These are phyloP conservation scores for Styela clava DNA, from an alignment of 23 tunicate genomes.

Conservation along the genomic window DNA sequence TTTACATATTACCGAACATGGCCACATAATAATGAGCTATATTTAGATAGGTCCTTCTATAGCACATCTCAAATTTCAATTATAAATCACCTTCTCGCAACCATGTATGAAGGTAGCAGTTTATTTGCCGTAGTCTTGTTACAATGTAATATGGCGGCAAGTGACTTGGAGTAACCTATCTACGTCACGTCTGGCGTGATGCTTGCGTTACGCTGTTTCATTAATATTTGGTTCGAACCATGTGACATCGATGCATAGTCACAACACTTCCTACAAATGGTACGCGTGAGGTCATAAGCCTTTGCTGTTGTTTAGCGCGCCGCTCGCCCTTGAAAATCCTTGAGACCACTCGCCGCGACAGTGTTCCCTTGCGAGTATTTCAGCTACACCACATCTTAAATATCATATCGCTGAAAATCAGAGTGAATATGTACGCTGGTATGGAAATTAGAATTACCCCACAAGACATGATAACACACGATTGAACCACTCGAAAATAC, in stretches of 20 bases:
- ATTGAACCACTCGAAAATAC: neutral
- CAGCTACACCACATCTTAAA: too few relatives aligned
- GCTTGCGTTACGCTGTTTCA: neutral
- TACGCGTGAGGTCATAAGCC: neutral
- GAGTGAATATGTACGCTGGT: neutral
- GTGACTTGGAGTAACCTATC: slow-evolving; percentile 16
- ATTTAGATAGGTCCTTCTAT: too few relatives aligned
- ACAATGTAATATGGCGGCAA: neutral
- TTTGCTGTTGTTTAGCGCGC: neutral
- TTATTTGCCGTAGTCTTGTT: too few relatives aligned
- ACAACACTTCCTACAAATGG: too few relatives aligned
- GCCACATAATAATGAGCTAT: too few relatives aligned
- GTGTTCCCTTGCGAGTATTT: neutral
- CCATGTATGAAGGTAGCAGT: too few relatives aligned
- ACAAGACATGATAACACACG: neutral
- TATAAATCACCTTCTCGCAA: too few relatives aligned
- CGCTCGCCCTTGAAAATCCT: neutral
- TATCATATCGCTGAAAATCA: neutral
- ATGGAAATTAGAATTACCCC: neutral
- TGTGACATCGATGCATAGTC: too few relatives aligned
- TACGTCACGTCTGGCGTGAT: slow-evolving; percentile 31
- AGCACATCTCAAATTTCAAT: too few relatives aligned
- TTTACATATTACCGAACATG: too few relatives aligned
- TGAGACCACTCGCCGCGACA: neutral
- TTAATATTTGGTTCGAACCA: neutral